Evolutionary conservation across 1,140 invertebrate genomes (phyloP), one percentile per base, ranked within the genome.

Genomic region (Hyphantria cunea): DNA sequence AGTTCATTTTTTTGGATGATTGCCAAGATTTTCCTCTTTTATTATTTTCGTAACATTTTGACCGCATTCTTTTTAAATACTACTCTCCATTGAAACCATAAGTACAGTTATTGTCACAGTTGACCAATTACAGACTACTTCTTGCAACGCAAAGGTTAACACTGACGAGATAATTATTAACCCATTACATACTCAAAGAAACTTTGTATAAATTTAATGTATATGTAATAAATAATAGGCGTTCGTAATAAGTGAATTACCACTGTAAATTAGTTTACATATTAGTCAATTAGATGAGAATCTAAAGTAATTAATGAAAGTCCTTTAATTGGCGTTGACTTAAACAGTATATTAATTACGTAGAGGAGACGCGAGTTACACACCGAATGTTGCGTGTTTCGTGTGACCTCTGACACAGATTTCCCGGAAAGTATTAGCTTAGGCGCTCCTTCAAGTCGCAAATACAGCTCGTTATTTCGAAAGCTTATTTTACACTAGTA

Each of bases 391-490:
- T 56, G 71, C 71, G 66, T 76, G 71, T 76, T 49, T 50, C 37
- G 44, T 48, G 48, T 52, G 74, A 76, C 71, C 74, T 73, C 61
- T 74, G 74, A 74, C 74, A 72, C 64, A 67, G 61, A 71, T 76
- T 71, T 71, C 68, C 74, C 67, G 74, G 74, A 71, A 71, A 74
- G 68, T 76, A 70, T 70, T 73, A 73, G 58, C 68, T 66, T 66
- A 62, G 68, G 68, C 68, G 66, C 70, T 76, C 70, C 71, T 62
- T 74, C 66, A 47, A 56, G 70, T 73, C 70, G 61, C 60, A 69
- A 73, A 77, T 69, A 71, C 66, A 68, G 69, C 72, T 77, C 72
- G 72, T 74, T 72, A 74, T 74, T 70, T 71, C 72, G 74, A 77
- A 77, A 77, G 74, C 60, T 66, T 72, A 70, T 70, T 74, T 74